Conservation (phyloP, 1,140 invertebrate species). For the Drosophila subpulchrella region DNA sequence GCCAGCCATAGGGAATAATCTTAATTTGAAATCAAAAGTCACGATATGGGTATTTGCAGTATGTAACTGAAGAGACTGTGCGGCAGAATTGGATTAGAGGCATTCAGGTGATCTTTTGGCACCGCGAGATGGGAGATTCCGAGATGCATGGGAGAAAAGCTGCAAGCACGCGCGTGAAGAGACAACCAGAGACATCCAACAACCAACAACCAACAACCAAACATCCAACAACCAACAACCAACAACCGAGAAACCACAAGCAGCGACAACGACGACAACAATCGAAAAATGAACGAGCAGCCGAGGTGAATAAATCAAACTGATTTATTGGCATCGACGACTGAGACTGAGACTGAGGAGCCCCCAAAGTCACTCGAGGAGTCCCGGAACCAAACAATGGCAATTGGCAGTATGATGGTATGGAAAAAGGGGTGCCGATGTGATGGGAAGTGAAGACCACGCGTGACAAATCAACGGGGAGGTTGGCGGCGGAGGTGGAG, state of each 20-base stretch:
- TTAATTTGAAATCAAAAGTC: constrained; percentile 80
- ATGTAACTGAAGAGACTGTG: constrained; percentile 37
- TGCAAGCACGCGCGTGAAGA: constrained; percentile 69
- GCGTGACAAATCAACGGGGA: constrained; percentile 58
- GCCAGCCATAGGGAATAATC: constrained; percentile 45
- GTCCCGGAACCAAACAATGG: constrained; percentile 50
- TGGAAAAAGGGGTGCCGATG: constrained; percentile 23
- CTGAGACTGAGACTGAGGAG: constrained; percentile 45
- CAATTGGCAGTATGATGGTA: constrained; percentile 28
- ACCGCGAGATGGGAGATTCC: constrained; percentile 28
- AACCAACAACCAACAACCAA: constrained; percentile 31
- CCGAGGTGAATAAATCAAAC: constrained; percentile 78
- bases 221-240: constrained; percentile 46
- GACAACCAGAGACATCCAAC: constrained; percentile 47
- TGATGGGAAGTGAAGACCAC: constrained; percentile 34
- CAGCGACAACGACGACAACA: constrained; percentile 60
- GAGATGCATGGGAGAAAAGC: constrained; percentile 41
- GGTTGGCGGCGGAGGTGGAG: no score
- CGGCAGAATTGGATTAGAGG: constrained; percentile 61
- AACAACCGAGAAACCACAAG: constrained; percentile 33
- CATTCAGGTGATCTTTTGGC: constrained; percentile 55
- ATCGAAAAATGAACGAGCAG: constrained; percentile 58
- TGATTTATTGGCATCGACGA: constrained; percentile 75
- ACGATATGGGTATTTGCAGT: constrained; percentile 70
- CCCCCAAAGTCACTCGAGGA: constrained; percentile 35